Conservation (phyloP, 2,888 invertebrate genomes). For the Phyllotreta striolata region DNA sequence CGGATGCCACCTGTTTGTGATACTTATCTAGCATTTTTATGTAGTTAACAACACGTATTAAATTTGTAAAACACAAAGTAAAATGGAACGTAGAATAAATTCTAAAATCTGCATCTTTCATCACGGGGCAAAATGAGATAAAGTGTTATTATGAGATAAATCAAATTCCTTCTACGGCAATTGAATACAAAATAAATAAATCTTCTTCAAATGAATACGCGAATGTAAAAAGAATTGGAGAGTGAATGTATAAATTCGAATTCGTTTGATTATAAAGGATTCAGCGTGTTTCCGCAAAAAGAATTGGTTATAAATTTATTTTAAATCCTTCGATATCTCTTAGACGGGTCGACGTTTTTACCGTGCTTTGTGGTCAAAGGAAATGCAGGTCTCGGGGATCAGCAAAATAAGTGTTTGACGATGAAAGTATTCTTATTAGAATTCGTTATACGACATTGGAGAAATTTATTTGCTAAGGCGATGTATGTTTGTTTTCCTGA, state of each 20-base stretch:
- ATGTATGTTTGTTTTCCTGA: conserved; percentile 57
- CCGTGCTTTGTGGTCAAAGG: conserved; percentile 34
- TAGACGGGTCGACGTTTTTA: conserved; percentile 22
- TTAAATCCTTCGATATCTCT: conserved; percentile 27
- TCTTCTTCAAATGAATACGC: neutral
- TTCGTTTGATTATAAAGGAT: conserved; percentile 28
- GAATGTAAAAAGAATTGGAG: conserved; percentile 8
- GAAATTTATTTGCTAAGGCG: conserved; percentile 51
- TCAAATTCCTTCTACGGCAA: neutral
- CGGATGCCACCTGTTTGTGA: conserved; percentile 22
- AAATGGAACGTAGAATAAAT: too few relatives aligned
- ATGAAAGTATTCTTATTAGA: conserved; percentile 40
- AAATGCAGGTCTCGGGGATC: conserved; percentile 28
- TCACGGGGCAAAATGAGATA: neutral
- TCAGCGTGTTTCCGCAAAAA: conserved; percentile 22
- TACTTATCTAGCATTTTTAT: conserved; percentile 17
- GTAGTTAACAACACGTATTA: neutral
- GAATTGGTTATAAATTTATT: conserved; percentile 32
- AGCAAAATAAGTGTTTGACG: conserved; percentile 33
- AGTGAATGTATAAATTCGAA: conserved; percentile 18
- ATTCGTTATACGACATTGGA: conserved; percentile 40
- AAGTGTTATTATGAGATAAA: neutral
- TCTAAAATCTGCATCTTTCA: too few relatives aligned
- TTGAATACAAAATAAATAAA: conserved; percentile 9
- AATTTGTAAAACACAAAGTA: too few relatives aligned